Base-by-base conservation (phyloP, 2,888 invertebrate genomes). In the Drosophila siamana region DNA sequence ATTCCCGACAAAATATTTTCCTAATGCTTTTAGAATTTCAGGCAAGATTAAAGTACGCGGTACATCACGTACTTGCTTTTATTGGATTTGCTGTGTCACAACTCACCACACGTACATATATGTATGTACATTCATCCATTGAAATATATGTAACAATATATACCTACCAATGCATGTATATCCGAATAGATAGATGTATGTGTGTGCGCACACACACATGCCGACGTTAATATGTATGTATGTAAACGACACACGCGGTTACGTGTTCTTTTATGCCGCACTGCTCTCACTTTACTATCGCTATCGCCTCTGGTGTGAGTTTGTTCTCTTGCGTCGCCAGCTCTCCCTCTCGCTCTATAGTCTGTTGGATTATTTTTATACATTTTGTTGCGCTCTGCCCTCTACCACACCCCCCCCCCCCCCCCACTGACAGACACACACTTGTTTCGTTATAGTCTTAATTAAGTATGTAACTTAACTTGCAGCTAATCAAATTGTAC, bases 331-430 rank as follows among this genome's bases (percentile, higher is more conserved):
- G 36, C 13, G 36, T 38, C 36, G 36, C 36, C 6, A 15, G 36
- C 36, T 67, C 69, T 78, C 48, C 48, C 30, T 56, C 59, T 46
- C 55, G 22, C 46, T 43, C 57, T 43, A 33, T n/a, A 4, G 33
- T 33, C 33, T 46, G 68, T 44, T 67, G 63, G 72, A 86, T 88
- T 81, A 81, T 81, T 86, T 81, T 81, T 81, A 81, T 82, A 86
- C 84, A 66, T 86, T 77, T 86, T 67, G 74, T 68, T 84, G 68
- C 78, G 78, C 63, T 50, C 60, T 13, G 51, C 67, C 86, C 83
- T 7, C 26, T 33, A 4, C 33, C 11, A n/a, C 60, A 57, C 62
- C 65, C 66, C 48, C 59, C 11, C 33, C 11, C 4, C 60, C 61
- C 62, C 65, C 66, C 48, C 59, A 28, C 16, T 48, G 40, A 30